Evolutionary conservation across 1,140 invertebrate genomes (phyloP).

Genomic region (Heterodera schachtii): DNA sequence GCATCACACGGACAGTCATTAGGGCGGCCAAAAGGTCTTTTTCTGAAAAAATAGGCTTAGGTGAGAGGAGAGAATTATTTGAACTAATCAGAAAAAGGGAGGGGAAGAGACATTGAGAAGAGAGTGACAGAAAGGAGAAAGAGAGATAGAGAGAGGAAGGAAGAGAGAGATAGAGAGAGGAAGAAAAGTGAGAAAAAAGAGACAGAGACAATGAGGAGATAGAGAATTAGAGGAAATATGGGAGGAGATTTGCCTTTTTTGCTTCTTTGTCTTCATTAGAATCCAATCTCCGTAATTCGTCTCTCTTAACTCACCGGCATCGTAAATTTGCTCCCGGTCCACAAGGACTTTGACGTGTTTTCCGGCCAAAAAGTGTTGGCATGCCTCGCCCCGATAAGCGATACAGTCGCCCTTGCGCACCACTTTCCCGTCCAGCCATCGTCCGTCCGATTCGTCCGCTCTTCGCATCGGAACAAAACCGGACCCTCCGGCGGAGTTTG

Average conservation of each 20-base stretch:
- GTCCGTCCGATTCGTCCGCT: constrained; percentile 36
- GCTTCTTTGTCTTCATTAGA: too few relatives aligned
- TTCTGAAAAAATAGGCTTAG: constrained; percentile 41
- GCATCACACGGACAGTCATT: constrained; percentile 51
- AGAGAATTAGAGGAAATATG: too few relatives aligned
- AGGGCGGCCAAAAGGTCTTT: constrained; percentile 45
- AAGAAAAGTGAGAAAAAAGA: too few relatives aligned
- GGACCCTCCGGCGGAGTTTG: constrained; percentile 38
- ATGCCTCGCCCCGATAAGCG: constrained; percentile 47
- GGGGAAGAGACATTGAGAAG: too few relatives aligned
- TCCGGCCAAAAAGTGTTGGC: constrained; percentile 42
- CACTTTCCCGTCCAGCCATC: constrained; percentile 52
- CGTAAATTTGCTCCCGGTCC: constrained; percentile 56
- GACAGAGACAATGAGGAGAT: too few relatives aligned
- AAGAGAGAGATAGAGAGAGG: too few relatives aligned
- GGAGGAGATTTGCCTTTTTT: too few relatives aligned
- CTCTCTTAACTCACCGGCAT: constrained; percentile 44
- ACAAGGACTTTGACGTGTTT: constrained; percentile 52
- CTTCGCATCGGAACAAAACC: constrained; percentile 40
- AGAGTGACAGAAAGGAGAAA: too few relatives aligned
- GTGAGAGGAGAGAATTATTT: too few relatives aligned
- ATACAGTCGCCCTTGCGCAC: constrained; percentile 50
- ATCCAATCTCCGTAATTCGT: too few relatives aligned
- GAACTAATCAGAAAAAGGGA: too few relatives aligned
- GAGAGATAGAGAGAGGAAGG: too few relatives aligned